Conservation (phyloP, 2,113 vertebrate genomes). For the Indri indri region DNA sequence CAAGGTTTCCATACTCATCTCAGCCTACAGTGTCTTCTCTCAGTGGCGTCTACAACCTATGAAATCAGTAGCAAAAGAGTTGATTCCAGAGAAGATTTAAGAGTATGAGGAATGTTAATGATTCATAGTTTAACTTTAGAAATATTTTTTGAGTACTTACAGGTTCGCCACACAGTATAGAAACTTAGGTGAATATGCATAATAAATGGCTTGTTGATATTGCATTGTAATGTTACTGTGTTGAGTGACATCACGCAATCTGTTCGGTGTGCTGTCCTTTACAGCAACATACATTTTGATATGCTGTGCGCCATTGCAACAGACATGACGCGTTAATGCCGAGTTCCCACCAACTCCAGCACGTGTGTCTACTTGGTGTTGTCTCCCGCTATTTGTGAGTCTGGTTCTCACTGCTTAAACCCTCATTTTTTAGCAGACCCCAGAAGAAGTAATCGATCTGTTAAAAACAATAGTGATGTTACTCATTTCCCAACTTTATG, state of each 20-base stretch:
- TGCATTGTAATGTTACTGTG: rapidly evolving
- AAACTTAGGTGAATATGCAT: too few species aligned
- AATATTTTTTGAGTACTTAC: not conserved
- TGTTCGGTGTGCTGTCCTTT: not conserved
- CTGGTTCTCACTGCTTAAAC: not conserved
- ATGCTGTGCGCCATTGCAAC: rapidly evolving
- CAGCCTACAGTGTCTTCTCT: not conserved
- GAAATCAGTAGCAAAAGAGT: not conserved
- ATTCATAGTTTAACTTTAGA: not conserved
- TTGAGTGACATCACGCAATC: rapidly evolving
- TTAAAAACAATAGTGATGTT: not conserved
- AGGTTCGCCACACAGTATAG: not conserved
- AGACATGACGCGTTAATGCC: rapidly evolving
- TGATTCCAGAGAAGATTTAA: not conserved
- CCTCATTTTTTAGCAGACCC: not conserved
- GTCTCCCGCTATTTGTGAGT: not conserved
- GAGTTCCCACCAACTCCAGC: rapidly evolving
- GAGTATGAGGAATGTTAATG: not conserved
- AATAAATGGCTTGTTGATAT: not conserved
- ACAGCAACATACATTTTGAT: rapidly evolving
- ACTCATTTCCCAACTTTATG: not conserved
- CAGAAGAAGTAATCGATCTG: not conserved
- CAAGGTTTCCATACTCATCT: not conserved
- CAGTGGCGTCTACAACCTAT: not conserved
- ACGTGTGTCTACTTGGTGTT: not conserved